Conservation (phyloP, 2,113 vertebrate genomes). For the Ahaetulla prasina region DNA sequence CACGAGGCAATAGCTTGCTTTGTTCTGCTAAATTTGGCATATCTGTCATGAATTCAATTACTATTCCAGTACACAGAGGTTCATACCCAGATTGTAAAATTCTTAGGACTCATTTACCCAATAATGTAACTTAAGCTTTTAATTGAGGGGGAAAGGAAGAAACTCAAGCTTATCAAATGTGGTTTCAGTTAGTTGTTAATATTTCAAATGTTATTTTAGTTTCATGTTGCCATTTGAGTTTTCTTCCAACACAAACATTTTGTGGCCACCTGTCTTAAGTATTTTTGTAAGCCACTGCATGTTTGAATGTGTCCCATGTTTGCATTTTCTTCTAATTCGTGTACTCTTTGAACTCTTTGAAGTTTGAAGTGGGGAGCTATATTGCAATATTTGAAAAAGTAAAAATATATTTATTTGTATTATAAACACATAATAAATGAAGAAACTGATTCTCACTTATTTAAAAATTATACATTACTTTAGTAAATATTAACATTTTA, state of each 20-base stretch:
- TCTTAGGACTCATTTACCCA: slow-evolving; percentile 26
- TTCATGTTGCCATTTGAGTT: neutral
- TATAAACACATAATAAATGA: too few species aligned
- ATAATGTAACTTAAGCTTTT: neutral
- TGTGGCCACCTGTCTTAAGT: neutral
- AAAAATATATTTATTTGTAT: neutral
- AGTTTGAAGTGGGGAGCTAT: neutral
- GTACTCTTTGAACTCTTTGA: neutral
- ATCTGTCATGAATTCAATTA: neutral
- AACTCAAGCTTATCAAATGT: neutral
- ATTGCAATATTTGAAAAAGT: neutral
- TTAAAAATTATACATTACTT: neutral
- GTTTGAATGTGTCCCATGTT: neutral
- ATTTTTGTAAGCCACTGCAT: neutral
- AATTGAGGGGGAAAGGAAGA: neutral
- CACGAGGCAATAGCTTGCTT: too few species aligned
- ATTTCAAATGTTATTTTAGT: neutral
- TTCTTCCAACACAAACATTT: neutral
- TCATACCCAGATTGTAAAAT: slow-evolving; percentile 23
- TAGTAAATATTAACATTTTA: too few species aligned
- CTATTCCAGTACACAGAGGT: slow-evolving; percentile 29
- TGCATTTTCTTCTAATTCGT: neutral
- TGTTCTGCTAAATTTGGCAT: too few species aligned
- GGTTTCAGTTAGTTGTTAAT: neutral
- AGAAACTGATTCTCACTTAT: neutral